Evolutionary conservation across 2,797 vertebrate genomes (phyloP).

Genomic region (Hemibagrus guttatus): DNA sequence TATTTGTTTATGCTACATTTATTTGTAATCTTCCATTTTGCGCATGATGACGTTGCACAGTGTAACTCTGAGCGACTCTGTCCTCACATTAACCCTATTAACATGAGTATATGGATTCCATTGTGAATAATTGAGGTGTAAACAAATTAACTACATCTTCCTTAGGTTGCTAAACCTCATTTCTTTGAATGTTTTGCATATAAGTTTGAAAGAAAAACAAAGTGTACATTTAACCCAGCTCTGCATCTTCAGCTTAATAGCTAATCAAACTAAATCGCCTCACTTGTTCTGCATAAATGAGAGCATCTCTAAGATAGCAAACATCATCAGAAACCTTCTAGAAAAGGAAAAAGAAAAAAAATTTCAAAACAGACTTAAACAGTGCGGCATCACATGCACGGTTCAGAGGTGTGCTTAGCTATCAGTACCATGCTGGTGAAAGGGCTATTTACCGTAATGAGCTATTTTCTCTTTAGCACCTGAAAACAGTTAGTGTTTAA

Average conservation of each 20-base stretch:
- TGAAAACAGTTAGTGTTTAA: constrained; percentile 59
- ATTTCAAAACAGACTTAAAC: not conserved
- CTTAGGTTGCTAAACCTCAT: not conserved
- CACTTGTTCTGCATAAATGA: constrained; percentile 4
- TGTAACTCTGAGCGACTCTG: not conserved
- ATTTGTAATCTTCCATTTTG: not conserved
- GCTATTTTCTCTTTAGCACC: constrained; percentile 58
- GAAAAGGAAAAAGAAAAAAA: not conserved
- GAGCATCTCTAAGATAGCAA: not conserved
- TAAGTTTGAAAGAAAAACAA: not conserved
- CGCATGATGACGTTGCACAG: not conserved
- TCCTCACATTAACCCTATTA: not conserved
- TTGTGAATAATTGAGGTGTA: not conserved
- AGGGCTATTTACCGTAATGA: constrained; percentile 61
- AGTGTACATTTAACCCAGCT: not conserved
- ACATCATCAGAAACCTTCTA: constrained; percentile 9
- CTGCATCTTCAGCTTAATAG: constrained; percentile 1
- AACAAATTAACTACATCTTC: constrained; percentile 11
- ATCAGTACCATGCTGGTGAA: constrained; percentile 50
- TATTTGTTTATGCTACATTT: not conserved
- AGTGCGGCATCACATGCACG: not conserved
- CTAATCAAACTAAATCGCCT: not conserved
- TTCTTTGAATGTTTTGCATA: not conserved
- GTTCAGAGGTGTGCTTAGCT: constrained; percentile 43
- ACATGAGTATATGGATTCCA: not conserved